These are phyloP conservation scores for Ptychobarbus kaznakovi DNA, from an alignment of 2,797 vertebrate species.

Conservation along the genomic window DNA sequence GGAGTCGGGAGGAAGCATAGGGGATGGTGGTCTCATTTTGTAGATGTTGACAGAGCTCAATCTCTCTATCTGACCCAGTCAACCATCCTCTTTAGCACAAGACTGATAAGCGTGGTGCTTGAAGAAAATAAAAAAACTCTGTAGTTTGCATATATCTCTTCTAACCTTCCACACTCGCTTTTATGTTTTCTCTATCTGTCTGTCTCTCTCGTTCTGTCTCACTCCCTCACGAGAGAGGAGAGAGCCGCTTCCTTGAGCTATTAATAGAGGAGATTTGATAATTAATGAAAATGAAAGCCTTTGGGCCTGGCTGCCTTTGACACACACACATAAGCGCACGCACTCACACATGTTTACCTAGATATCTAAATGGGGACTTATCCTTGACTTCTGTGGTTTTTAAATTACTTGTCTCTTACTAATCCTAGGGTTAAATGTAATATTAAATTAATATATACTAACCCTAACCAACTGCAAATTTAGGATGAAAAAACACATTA, in stretches of 20 bases:
- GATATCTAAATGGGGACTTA: slow-evolving; percentile 20
- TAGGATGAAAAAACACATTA: not conserved
- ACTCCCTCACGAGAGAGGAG: slow-evolving; percentile 54
- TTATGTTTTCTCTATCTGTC: slow-evolving; percentile 32
- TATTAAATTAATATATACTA: not conserved
- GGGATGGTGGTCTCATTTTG: slow-evolving; percentile 38
- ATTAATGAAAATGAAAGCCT: slow-evolving; percentile 78
- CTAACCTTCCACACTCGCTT: slow-evolving; percentile 65
- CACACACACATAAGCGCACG: slow-evolving; percentile 38
- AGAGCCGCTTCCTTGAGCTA: slow-evolving; percentile 75
- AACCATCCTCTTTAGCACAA: slow-evolving; percentile 62
- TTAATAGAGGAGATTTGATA: slow-evolving; percentile 80
- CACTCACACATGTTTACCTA: slow-evolving; percentile 9
- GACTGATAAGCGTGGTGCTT: slow-evolving; percentile 59
- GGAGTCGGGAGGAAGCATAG: not conserved
- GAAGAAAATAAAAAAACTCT: slow-evolving; percentile 59
- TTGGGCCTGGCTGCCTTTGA: slow-evolving; percentile 72
- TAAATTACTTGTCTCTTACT: not conserved
- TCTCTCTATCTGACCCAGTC: slow-evolving; percentile 54
- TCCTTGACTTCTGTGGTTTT: slow-evolving; percentile 15
- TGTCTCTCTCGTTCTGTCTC: slow-evolving; percentile 24
- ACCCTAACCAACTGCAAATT: not conserved
- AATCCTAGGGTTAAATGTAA: slow-evolving; percentile 11
- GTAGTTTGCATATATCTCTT: slow-evolving; percentile 77
- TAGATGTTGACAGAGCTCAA: slow-evolving; percentile 46